Percentiles rank a stretch among this genome's conserved stretches.
Evolutionary conservation across 2,888 invertebrate genomes (phyloP).

Genomic region (Eristalis pertinax): DNA sequence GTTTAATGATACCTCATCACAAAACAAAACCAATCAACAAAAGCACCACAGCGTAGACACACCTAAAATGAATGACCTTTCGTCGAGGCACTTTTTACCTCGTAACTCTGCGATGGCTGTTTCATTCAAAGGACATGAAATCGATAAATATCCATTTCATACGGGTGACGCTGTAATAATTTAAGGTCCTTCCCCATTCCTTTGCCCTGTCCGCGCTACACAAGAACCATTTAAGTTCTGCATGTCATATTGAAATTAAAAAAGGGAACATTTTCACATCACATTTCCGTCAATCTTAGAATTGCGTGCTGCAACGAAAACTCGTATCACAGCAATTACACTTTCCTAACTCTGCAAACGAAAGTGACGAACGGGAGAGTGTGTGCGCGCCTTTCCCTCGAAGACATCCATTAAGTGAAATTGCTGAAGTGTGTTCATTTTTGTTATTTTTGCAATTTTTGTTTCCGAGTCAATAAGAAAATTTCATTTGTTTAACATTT

Average conservation of each 20-base stretch:
- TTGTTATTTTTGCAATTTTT: constrained; percentile 5
- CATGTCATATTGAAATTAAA: constrained; percentile 46
- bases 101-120: not conserved
- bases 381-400: not conserved
- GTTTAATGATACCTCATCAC: too few species aligned
- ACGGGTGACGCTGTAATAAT: not conserved
- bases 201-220: not conserved
- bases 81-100: not conserved
- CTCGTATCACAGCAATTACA: constrained; percentile 8
- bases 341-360: constrained; percentile 1
- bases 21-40: too few species aligned
- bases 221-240: constrained; percentile 4
- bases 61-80: not conserved
- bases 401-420: constrained; percentile 56
- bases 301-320: constrained; percentile 33
- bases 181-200: not conserved
- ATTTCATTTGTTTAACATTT: not conserved
- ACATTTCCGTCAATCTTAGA: constrained; percentile 35
- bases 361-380: constrained; percentile 47
- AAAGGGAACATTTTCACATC: not conserved
- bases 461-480: not conserved
- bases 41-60: not conserved
- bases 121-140: not conserved
- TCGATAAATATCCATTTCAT: not conserved
- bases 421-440: constrained; percentile 27